Conservation (phyloP, 2,888 invertebrate genomes). For the Perizoma flavofasciatum region DNA sequence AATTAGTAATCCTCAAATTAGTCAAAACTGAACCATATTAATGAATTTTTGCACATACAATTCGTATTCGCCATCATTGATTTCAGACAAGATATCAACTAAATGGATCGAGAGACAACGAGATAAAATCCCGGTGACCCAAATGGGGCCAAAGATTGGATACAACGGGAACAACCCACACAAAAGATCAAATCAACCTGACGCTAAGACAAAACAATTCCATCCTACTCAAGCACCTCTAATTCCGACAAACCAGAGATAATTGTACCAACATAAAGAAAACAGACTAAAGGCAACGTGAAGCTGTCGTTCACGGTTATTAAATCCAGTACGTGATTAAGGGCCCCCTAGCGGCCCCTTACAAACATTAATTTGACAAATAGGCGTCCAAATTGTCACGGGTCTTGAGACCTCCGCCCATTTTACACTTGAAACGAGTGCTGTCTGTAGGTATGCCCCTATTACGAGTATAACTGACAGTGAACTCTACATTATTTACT, state of each 20-base stretch:
- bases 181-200: slow-evolving; percentile 7
- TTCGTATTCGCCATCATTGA: too few species aligned
- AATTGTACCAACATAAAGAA: slow-evolving; percentile 30
- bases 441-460: slow-evolving; percentile 13
- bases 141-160: too few species aligned
- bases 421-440: slow-evolving; percentile 36
- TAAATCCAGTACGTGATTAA: slow-evolving; percentile 39
- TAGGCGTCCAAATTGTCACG: slow-evolving; percentile 56
- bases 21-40: too few species aligned
- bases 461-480: too few species aligned
- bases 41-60: too few species aligned
- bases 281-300: slow-evolving; percentile 23
- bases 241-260: slow-evolving; percentile 29
- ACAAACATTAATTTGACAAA: slow-evolving; percentile 56
- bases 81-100: too few species aligned
- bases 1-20: too few species aligned
- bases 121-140: too few species aligned
- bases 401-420: slow-evolving; percentile 59
- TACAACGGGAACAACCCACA: too few species aligned
- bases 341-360: slow-evolving; percentile 36
- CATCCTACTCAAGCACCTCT: slow-evolving; percentile 7
- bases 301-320: slow-evolving; percentile 32
- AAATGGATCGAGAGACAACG: too few species aligned
- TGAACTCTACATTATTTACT: too few species aligned
- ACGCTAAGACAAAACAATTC: slow-evolving; percentile 16